phyloP scores from a whole-genome alignment of 2,888 invertebrate species.

The Bhutanitis thaidina region DNA sequence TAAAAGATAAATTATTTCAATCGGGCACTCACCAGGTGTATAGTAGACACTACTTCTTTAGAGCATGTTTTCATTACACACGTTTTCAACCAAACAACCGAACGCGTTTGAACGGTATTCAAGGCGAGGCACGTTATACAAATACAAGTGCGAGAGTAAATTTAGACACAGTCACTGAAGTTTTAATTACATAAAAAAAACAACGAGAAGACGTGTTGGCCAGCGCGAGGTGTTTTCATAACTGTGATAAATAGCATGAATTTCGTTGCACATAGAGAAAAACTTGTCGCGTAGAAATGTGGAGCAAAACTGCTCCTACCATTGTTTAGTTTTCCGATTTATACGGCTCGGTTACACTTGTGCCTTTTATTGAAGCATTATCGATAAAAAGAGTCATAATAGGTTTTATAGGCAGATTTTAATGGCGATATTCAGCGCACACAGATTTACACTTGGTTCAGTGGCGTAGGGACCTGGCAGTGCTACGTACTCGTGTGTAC shows the following conservation, averaged over 20 bases:
- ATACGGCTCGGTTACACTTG: constrained; percentile 79
- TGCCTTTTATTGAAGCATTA: constrained; percentile 78
- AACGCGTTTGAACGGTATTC: constrained; percentile 55
- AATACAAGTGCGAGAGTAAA: constrained; percentile 39
- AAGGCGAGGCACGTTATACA: constrained; percentile 42
- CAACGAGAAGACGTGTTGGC: constrained; percentile 67
- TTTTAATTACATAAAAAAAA: constrained; percentile 56
- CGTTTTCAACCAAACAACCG: constrained; percentile 45
- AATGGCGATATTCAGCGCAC: constrained; percentile 63
- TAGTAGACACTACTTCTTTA: constrained; percentile 31
- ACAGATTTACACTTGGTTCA: constrained; percentile 55
- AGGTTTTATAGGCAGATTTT: constrained; percentile 72
- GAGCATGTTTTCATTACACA: constrained; percentile 43
- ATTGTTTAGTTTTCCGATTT: constrained; percentile 80
- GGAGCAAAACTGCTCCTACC: constrained; percentile 70
- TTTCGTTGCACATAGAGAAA: constrained; percentile 65
- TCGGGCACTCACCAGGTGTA: constrained; percentile 50
- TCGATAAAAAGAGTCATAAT: constrained; percentile 76
- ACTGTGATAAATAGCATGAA: constrained; percentile 71
- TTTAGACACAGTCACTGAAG: constrained; percentile 60
- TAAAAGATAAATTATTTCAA: constrained; percentile 19
- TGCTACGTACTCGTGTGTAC: not conserved
- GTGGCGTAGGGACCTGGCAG: constrained; percentile 32
- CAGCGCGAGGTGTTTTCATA: constrained; percentile 71
- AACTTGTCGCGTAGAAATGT: constrained; percentile 72